Conservation (phyloP, 2,113 vertebrate genomes). For the Colinus virginianus region DNA sequence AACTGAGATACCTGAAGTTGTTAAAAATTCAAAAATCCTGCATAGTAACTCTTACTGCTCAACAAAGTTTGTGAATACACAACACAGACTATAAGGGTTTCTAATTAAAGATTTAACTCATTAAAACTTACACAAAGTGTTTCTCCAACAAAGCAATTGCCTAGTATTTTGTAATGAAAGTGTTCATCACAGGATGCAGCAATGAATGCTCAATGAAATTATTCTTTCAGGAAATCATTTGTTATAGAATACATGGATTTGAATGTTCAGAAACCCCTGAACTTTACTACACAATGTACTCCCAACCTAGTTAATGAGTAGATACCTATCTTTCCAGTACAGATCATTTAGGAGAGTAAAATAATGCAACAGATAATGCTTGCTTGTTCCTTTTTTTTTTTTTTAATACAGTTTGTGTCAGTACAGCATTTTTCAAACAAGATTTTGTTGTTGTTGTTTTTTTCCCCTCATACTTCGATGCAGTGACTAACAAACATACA, state of each 20-base stretch:
- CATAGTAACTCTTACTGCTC: background rate
- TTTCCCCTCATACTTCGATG: background rate
- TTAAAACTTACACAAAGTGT: background rate
- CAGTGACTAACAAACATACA: background rate
- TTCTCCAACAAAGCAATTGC: background rate
- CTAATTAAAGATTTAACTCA: background rate
- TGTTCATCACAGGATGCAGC: background rate
- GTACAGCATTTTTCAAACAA: background rate
- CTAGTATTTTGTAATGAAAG: background rate
- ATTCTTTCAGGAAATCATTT: background rate
- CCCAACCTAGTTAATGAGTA: background rate
- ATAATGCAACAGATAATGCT: background rate
- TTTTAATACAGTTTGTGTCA: background rate
- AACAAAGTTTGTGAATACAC: background rate
- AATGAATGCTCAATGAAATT: background rate
- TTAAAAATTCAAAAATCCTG: background rate
- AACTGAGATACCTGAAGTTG: background rate
- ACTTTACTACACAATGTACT: background rate
- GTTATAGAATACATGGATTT: background rate
- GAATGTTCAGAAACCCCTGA: background rate
- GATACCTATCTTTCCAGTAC: background rate
- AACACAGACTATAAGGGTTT: background rate
- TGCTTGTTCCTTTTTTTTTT: background rate
- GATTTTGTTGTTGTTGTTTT: background rate
- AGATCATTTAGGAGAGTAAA: background rate